phyloP scores from a whole-genome alignment of 2,113 vertebrate genomes.

The Corythaixoides concolor region DNA sequence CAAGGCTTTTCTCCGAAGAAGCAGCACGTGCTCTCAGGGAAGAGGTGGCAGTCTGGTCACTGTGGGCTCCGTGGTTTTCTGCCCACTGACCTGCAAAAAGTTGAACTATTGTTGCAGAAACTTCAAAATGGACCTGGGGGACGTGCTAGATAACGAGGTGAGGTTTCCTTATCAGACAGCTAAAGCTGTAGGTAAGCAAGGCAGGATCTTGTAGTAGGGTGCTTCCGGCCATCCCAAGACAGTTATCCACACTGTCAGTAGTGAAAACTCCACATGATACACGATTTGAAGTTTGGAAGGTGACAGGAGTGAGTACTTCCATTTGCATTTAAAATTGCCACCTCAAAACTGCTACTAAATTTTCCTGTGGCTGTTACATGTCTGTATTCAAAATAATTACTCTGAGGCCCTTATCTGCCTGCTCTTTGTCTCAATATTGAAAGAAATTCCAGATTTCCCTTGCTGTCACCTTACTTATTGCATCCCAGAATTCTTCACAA shows the following conservation, averaged over 20 bases:
- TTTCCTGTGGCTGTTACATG: background rate
- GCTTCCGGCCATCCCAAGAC: background rate
- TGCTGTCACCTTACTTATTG: background rate
- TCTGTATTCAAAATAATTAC: background rate
- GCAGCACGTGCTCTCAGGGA: background rate
- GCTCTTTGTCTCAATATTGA: background rate
- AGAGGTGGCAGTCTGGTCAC: background rate
- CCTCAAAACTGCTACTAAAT: background rate
- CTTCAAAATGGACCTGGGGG: background rate
- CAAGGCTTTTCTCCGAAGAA: background rate
- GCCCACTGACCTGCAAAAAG: background rate
- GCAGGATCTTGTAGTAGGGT: background rate
- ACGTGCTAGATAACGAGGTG: background rate
- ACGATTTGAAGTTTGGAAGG: background rate
- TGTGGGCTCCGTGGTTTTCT: background rate
- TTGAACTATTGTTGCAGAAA: background rate
- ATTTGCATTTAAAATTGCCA: background rate
- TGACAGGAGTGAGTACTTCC: background rate
- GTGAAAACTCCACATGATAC: background rate
- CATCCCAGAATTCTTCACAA: background rate
- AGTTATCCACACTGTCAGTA: background rate
- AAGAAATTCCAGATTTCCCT: background rate
- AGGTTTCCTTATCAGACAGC: background rate
- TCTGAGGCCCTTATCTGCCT: background rate
- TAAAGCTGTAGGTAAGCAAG: background rate